Evolutionary conservation across 2,113 vertebrate species (phyloP).

Genomic region (Vanacampus margaritifer): DNA sequence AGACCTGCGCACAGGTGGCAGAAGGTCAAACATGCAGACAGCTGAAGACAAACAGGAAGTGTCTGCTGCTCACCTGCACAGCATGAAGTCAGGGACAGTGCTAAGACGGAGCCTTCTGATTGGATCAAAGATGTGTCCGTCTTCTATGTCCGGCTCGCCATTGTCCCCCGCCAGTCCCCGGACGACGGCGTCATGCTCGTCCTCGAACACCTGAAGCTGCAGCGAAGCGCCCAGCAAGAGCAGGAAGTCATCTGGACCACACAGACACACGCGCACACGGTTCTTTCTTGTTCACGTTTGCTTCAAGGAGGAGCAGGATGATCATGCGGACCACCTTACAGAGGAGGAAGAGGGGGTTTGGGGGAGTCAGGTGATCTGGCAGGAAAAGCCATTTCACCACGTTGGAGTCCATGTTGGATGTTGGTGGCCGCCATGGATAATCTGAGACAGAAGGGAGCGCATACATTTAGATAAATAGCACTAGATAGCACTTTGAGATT

Average conservation of each 20-base stretch:
- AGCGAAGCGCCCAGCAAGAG: constrained; percentile 87
- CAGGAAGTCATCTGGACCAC: constrained; percentile 85
- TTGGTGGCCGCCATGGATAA: constrained; percentile 88
- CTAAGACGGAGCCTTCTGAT: constrained; percentile 78
- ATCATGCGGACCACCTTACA: constrained; percentile 76
- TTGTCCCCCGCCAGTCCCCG: constrained; percentile 88
- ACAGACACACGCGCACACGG: neutral
- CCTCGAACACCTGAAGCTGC: constrained; percentile 90
- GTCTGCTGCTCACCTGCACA: constrained; percentile 36
- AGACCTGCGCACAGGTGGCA: constrained; percentile 70
- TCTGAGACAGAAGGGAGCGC: constrained; percentile 64
- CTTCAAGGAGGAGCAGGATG: neutral
- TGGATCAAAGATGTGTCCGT: constrained; percentile 54
- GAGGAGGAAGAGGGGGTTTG: constrained; percentile 88
- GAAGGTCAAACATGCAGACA: neutral
- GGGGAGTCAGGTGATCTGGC: constrained; percentile 86
- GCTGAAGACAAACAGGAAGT: neutral
- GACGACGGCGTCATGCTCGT: constrained; percentile 81
- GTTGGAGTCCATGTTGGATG: constrained; percentile 84
- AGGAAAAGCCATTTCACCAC: constrained; percentile 96
- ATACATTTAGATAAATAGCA: too few species aligned
- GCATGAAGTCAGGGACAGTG: constrained; percentile 88
- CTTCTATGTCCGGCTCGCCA: constrained; percentile 77
- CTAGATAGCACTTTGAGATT: neutral
- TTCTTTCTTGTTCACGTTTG: neutral